These are phyloP conservation scores for Cataglyphis rosenhaueri DNA, from an alignment of 2,888 invertebrate species.

Conservation along the genomic window DNA sequence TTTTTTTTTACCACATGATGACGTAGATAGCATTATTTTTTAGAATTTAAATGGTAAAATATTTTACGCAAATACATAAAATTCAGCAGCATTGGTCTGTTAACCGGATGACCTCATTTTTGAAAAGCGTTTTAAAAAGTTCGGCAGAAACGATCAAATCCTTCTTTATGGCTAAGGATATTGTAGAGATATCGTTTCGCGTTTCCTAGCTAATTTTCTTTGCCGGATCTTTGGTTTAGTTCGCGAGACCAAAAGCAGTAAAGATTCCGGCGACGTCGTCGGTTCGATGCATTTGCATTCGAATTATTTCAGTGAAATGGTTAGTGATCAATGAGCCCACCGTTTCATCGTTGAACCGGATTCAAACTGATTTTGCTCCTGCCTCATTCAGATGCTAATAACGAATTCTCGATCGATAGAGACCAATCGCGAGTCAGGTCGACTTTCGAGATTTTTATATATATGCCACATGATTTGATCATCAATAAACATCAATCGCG, in stretches of 20 bases:
- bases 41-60: not conserved
- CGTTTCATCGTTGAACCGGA: constrained; percentile 66
- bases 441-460: constrained; percentile 59
- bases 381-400: constrained; percentile 82
- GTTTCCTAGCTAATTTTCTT: constrained; percentile 50
- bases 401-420: constrained; percentile 69
- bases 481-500: constrained; percentile 71
- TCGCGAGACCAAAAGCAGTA: constrained; percentile 67
- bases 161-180: constrained; percentile 28
- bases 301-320: constrained; percentile 73
- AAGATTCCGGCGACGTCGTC: constrained; percentile 62
- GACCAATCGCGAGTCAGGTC: constrained; percentile 65
- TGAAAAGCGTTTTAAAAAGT: constrained; percentile 25
- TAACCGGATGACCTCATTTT: constrained; percentile 28
- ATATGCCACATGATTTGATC: constrained; percentile 66
- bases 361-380: constrained; percentile 79
- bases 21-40: not conserved
- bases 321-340: constrained; percentile 78
- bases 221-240: constrained; percentile 44
- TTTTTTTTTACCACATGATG: not conserved
- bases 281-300: constrained; percentile 69
- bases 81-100: not conserved
- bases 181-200: constrained; percentile 25
- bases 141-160: constrained; percentile 27
- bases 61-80: constrained; percentile 6